Evolutionary conservation across 1,140 invertebrate genomes (phyloP), one percentile per base, ranked within the genome.

Genomic region (Eciton burchellii): DNA sequence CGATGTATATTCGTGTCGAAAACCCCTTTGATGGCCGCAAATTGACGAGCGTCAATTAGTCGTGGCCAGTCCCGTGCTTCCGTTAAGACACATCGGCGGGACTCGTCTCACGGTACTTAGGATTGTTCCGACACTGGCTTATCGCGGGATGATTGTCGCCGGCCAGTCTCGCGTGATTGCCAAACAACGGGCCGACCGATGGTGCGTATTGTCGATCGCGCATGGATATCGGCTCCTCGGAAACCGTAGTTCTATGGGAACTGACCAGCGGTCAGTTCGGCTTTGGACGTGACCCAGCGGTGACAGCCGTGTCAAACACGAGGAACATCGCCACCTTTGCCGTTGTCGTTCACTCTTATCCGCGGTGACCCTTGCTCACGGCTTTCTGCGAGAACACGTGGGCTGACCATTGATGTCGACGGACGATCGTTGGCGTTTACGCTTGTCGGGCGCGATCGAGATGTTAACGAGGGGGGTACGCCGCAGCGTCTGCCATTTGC

Each of bases 41-140:
- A 88, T 88, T 88, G 86, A 88, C 86, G 86, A 85, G 88, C 84
- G 70, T 88, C 84, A 87, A 89, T 90, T 89, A 89, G 82, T 81
- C 82, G 84, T 87, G 82, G 72, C 82, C 86, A 62, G 68, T 85
- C 63, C 45, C 63, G 86, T 81, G 74, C 73, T 84, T 62, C 63
- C n/a, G 84, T 84, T 59, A 82, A 88, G 81, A 88, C 72, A 66
- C 52, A 85, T n/a, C 59, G 79, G 70, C 60, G 57, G 65, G 47
- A 62, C 77, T 83, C 57, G 89, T 91, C 89, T 90, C 89, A 91
- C 90, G 89, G 86, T 91, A 89, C 90, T 91, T 91, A 90, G 84
- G 66, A 90, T 91, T 88, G 84, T 90, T 86, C 82, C 63, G 29
- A 59, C 82, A 72, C 43, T 88, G 83, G 85, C 84, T 88, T 84